A percentile compares a stretch with the other conserved stretches of the same genome.
Evolutionary conservation across 2,797 vertebrate species (phyloP).

Genomic region (Taeniopygia guttata): DNA sequence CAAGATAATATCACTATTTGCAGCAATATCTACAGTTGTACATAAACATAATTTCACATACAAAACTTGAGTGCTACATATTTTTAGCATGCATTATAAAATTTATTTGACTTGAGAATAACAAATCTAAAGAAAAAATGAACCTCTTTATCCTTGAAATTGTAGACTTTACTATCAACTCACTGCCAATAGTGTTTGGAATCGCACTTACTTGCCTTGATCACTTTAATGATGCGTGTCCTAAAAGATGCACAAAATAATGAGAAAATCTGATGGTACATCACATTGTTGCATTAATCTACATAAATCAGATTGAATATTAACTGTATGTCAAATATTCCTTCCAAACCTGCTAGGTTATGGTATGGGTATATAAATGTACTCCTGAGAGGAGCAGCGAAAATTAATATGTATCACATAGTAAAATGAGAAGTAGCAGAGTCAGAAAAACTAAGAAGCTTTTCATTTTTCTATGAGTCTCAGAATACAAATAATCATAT

Average conservation of each 20-base stretch:
- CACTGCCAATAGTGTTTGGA: not conserved
- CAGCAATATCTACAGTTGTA: not conserved
- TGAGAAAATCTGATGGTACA: not conserved
- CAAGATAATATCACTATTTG: not conserved
- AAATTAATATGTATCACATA: not conserved
- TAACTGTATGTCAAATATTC: not conserved
- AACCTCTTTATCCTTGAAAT: not conserved
- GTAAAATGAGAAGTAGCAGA: not conserved
- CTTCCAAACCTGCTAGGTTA: not conserved
- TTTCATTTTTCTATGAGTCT: not conserved
- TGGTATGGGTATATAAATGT: not conserved
- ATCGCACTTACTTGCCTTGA: not conserved
- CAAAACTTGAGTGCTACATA: not conserved
- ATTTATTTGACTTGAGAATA: not conserved
- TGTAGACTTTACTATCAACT: not conserved
- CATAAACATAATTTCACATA: not conserved
- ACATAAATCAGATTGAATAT: not conserved
- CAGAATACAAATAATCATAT: not conserved
- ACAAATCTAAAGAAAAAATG: not conserved
- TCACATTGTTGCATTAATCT: not conserved
- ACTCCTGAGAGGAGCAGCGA: not conserved
- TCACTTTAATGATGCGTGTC: not conserved
- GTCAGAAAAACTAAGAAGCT: not conserved
- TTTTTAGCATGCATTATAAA: not conserved
- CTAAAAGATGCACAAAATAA: not conserved